Evolutionary conservation across 1,140 invertebrate genomes (phyloP).

Genomic region (Dufourea novaeangliae): DNA sequence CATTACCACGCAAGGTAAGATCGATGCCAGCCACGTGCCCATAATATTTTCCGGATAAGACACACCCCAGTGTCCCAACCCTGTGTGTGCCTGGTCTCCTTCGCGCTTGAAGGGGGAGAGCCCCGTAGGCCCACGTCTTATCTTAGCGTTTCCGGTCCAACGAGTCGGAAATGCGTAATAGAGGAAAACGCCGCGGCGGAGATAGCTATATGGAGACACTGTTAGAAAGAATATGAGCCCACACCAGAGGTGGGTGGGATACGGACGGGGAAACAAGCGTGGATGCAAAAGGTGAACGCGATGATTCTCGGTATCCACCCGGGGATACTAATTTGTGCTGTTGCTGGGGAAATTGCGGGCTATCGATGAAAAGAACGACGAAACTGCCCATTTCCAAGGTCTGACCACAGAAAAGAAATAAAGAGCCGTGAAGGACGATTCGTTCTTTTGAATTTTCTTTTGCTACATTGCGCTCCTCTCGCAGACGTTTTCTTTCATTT

Average conservation of each 20-base stretch:
- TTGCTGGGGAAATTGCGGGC: background rate
- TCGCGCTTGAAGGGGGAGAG: constrained; percentile 55
- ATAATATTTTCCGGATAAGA: constrained; percentile 76
- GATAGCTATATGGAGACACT: constrained; percentile 33
- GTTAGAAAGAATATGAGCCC: constrained; percentile 61
- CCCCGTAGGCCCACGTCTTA: constrained; percentile 75
- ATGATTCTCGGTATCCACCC: background rate
- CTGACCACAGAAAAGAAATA: background rate
- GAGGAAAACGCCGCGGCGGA: constrained; percentile 71
- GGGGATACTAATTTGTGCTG: constrained; percentile 26
- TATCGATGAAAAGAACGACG: background rate
- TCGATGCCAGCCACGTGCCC: constrained; percentile 67
- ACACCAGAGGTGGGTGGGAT: constrained; percentile 1
- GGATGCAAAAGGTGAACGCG: constrained; percentile 29
- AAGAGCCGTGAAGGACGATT: background rate
- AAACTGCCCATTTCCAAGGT: background rate
- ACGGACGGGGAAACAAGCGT: constrained; percentile 49
- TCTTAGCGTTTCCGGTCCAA: constrained; percentile 81
- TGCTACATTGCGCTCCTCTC: background rate
- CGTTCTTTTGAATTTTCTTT: constrained; percentile 15
- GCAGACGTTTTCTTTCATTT: background rate
- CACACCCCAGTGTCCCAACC: constrained; percentile 59
- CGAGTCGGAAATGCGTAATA: constrained; percentile 81
- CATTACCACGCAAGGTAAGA: constrained; percentile 74
- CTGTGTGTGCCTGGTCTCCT: constrained; percentile 59